Base-by-base conservation (phyloP, 2,113 vertebrate species). In the Malurus cyaneus region DNA sequence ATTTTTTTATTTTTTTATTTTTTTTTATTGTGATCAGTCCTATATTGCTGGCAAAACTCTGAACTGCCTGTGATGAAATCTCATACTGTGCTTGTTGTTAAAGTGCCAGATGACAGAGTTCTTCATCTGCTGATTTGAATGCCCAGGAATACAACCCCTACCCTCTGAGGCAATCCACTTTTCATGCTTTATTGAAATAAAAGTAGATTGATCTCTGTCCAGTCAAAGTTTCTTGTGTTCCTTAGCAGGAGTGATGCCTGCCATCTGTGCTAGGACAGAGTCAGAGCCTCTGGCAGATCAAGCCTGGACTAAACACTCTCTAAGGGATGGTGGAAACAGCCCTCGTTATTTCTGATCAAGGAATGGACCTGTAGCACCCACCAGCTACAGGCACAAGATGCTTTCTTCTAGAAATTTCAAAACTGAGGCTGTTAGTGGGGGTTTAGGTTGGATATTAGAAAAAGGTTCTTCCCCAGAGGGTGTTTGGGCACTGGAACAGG, bases 161-260 rank as follows among this genome's bases (percentile, higher is more conserved):
- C 7, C 80, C 69, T 84, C 89, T 57, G 61, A 78, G 39, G 73
- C 13, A 88, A 76, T 78, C 60, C 60, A 70, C 47, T 32, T 86
- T 88, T 78, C 57, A 47, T 41, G 61, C 20, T 89, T 76, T 72
- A 79, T 16, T 11, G 65, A 92, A 91, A 88, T 65, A 32, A 62
- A 69, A 73, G 62, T 4, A 71, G 36, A 84, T 64, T 61, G 60
- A 87, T 89, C 91, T 94, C 76, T 87, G 28, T 64, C 23, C 31
- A 81, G 69, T 87, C 53, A 67, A 86, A 41, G 41, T 86, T 82
- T 94, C 60, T 21, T 44, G 69, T 78, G 67, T 64, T 81, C 34
- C 52, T 83, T 36, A 88, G n/a, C 14, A 84, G 81, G 15, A 36
- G 36, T 74, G 29, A 79, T 36, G 28, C 15, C 50, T 91, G 39